Evolutionary conservation across 2,113 vertebrate species (phyloP), one percentile per base, ranked within the genome.

Genomic region (Grantiella picta): DNA sequence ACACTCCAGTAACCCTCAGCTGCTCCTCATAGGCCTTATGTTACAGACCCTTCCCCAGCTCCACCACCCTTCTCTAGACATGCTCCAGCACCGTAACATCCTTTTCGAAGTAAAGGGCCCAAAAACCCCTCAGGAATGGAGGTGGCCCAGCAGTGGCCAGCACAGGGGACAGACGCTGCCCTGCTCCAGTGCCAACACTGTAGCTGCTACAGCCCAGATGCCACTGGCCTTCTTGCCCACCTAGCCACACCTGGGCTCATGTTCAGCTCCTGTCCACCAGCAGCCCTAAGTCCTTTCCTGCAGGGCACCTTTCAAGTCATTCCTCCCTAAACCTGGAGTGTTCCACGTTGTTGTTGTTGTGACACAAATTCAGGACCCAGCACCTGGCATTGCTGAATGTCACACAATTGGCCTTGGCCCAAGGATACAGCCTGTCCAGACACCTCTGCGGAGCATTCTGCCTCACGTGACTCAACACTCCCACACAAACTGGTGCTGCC

Each of bases 341-440:
- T 53, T 27, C 47, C 47, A 27, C 31, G 4, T 14, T 21, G 27
- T 10, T 21, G 27, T 10, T 35, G 15, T 20, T 24, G 36, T 29
- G 15, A 52, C 54, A 42, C 20, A 18, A n/a, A 24, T 4, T 24
- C 29, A 19, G 24, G 54, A 50, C 15, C 6, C 3, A 0, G 24
- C 29, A 19, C 24, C 15, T 15, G 53, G 64, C 64, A 44, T 19
- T 6, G 35, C 2, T 47, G 54, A 36, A 40, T 6, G 4, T 50
- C 31, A 20, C 54, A 5, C 31, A 42, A 36, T 0, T 35, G 45
- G 57, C 22, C 17, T 11, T 25, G 33, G 27, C 38, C 68, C 22
- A 5, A 15, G 28, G 27, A 33, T 63, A 24, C 19, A 8, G 31
- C 29, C 44, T 28, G 3, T 24, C 4, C 14, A 53, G 50, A 38